Evolutionary conservation across 2,113 vertebrate genomes (phyloP).

Genomic region (Tetrax tetrax): DNA sequence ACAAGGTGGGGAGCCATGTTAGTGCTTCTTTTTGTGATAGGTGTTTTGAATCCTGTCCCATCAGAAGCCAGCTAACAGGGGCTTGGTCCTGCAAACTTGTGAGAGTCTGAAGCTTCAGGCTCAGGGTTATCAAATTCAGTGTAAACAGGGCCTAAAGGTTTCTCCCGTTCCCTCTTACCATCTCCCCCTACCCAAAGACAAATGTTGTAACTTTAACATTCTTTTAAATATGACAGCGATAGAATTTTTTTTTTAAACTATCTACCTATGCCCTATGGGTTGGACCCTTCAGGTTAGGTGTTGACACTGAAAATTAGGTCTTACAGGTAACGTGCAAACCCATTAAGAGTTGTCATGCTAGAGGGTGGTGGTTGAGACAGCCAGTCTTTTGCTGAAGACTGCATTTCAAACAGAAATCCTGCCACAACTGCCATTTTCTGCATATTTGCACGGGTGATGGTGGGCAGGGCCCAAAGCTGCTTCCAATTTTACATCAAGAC

Average conservation of each 20-base stretch:
- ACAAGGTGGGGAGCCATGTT: neutral
- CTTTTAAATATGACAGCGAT: conserved; percentile 30
- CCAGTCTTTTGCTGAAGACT: neutral
- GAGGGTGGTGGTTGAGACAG: conserved; percentile 21
- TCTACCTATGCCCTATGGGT: conserved; percentile 38
- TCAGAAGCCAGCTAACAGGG: neutral
- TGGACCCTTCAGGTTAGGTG: conserved; percentile 67
- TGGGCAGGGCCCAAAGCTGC: conserved; percentile 41
- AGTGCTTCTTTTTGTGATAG: neutral
- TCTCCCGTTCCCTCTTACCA: conserved; percentile 5
- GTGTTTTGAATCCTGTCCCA: neutral
- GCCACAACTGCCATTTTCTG: neutral
- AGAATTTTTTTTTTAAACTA: neutral
- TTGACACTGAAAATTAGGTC: conserved; percentile 52
- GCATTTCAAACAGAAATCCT: conserved; percentile 13
- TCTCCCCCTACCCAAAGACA: conserved; percentile 30
- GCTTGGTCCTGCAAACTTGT: conserved; percentile 6
- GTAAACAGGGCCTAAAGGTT: conserved; percentile 51
- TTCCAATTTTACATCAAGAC: conserved; percentile 17
- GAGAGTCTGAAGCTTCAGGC: conserved; percentile 26
- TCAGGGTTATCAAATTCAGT: conserved; percentile 25
- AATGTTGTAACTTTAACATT: conserved; percentile 55
- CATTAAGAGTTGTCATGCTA: neutral
- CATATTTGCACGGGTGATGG: neutral
- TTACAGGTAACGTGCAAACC: neutral